Conservation (phyloP, 2,113 vertebrate species). For the Limanda limanda region DNA sequence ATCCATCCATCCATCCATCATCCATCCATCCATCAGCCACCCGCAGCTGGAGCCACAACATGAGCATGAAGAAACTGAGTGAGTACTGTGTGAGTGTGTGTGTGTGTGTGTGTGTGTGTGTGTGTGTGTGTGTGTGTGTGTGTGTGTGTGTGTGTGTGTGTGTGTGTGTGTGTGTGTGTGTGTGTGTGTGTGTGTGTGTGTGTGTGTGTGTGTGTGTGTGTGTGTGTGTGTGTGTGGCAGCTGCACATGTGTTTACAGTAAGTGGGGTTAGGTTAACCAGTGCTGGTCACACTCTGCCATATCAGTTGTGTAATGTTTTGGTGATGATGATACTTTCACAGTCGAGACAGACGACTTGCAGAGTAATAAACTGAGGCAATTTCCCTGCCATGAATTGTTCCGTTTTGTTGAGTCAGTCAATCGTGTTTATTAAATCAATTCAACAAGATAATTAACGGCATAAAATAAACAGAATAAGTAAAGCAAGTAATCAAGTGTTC, state of each 20-base stretch:
- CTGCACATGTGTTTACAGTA: background rate
- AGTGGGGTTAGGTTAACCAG: background rate
- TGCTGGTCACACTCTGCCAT: too few species aligned
- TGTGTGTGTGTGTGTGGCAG: background rate
- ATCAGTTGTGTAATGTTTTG: too few species aligned
- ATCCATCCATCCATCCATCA: constrained; percentile 3
- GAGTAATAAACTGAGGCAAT: too few species aligned
- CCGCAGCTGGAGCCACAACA: constrained; percentile 35
- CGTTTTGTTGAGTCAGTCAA: too few species aligned
- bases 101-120: background rate
- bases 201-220: constrained; percentile 25
- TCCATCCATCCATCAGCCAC: constrained; percentile 3
- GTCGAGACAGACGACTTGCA: too few species aligned
- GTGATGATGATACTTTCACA: too few species aligned
- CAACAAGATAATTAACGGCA: too few species aligned
- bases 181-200: background rate
- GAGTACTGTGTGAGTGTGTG: constrained; percentile 48
- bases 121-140: background rate
- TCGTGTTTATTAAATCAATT: too few species aligned
- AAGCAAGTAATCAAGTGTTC: too few species aligned
- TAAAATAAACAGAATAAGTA: too few species aligned
- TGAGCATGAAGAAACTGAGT: constrained; percentile 74
- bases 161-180: constrained; percentile 20
- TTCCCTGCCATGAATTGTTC: too few species aligned
- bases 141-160: constrained; percentile 9